Evolutionary conservation across 2,113 vertebrate species (phyloP).

Genomic region (Bufo bufo): DNA sequence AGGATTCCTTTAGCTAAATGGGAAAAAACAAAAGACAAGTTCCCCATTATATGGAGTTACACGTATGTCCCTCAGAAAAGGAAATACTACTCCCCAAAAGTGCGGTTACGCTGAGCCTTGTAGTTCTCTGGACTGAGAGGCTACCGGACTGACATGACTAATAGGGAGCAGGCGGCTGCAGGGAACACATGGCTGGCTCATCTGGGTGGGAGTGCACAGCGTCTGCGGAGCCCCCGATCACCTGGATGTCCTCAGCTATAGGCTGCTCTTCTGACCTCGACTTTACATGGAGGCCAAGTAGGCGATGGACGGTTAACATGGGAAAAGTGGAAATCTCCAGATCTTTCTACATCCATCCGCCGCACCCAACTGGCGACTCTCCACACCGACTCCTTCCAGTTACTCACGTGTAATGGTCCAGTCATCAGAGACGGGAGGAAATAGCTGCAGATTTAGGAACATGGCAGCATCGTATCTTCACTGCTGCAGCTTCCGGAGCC

Average conservation of each 20-base stretch:
- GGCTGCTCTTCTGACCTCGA: neutral
- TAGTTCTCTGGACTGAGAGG: neutral
- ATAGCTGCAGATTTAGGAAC: no score
- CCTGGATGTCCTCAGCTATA: constrained; percentile 28
- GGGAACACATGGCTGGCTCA: neutral
- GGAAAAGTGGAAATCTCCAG: neutral
- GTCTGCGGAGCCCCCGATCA: neutral
- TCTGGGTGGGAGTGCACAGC: neutral
- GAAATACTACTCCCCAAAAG: neutral
- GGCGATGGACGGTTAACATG: constrained; percentile 5
- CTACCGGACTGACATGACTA: neutral
- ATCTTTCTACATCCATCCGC: neutral
- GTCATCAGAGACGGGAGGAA: no score
- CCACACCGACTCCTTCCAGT: neutral
- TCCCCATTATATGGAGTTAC: no score
- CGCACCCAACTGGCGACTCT: constrained; percentile 34
- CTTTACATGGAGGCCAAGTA: constrained; percentile 14
- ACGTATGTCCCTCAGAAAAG: no score
- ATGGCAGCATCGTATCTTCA: no score
- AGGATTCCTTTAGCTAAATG: no score
- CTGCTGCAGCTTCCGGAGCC: no score
- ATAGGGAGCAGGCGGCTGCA: neutral
- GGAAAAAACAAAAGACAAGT: no score
- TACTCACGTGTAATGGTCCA: neutral
- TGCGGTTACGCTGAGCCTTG: neutral